Conservation (phyloP, 2,113 vertebrate species). For the Triplophysa rosa region DNA sequence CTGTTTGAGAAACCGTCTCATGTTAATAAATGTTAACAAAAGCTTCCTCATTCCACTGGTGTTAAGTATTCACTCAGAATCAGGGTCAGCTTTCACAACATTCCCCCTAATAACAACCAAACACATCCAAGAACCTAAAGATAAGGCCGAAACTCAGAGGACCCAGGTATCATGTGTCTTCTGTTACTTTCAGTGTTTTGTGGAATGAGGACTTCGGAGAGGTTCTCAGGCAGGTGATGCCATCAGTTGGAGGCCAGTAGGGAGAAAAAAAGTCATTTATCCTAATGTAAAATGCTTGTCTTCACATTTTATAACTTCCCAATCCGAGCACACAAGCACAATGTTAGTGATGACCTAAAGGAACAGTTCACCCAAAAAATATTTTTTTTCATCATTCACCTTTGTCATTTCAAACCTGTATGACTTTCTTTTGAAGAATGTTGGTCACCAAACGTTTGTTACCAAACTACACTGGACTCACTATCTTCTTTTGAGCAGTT, state of each 20-base stretch:
- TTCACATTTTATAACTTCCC: too few species aligned
- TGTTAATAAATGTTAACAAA: conserved; percentile 6
- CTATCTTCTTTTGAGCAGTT: too few species aligned
- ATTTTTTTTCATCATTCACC: too few species aligned
- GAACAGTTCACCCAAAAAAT: too few species aligned
- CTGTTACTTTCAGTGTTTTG: conserved; percentile 9
- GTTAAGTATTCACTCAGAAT: background rate
- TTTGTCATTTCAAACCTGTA: too few species aligned
- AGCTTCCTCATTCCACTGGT: conserved; percentile 46
- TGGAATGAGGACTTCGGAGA: conserved; percentile 5
- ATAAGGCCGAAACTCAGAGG: conserved; percentile 30
- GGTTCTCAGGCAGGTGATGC: background rate
- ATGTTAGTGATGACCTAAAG: too few species aligned
- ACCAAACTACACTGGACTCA: too few species aligned
- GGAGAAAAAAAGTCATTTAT: background rate
- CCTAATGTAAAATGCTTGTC: background rate
- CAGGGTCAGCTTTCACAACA: conserved; percentile 27
- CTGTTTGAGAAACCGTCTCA: conserved; percentile 14
- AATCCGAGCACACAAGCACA: too few species aligned
- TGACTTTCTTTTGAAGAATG: too few species aligned
- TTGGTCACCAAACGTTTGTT: too few species aligned
- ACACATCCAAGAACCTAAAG: conserved; percentile 16
- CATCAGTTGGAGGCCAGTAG: background rate
- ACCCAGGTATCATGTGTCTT: conserved; percentile 15
- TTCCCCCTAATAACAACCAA: background rate